Percentiles rank a stretch among this genome's conserved stretches.
These are phyloP conservation scores for Gallinago nigripennis DNA, from an alignment of 2,797 vertebrate species.

Conservation along the genomic window DNA sequence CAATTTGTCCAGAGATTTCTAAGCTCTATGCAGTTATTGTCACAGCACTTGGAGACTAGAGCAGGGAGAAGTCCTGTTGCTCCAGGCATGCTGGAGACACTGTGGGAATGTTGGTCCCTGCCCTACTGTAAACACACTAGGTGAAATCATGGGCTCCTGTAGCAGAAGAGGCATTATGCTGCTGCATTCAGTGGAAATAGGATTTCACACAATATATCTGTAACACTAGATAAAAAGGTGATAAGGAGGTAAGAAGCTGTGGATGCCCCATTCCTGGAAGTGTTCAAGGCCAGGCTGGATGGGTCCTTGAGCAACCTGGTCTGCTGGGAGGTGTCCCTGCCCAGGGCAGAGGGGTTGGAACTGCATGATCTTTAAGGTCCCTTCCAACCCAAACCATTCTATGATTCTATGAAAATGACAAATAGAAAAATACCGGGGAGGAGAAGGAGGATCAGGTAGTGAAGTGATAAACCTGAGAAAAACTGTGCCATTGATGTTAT, in stretches of 20 bases:
- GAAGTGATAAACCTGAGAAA: not conserved
- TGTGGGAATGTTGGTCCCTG: not conserved
- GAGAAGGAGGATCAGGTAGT: not conserved
- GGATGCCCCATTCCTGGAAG: not conserved
- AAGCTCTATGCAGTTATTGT: not conserved
- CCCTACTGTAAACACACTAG: rapidly evolving
- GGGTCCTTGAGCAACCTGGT: not conserved
- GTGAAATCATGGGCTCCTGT: not conserved
- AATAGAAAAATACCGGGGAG: not conserved
- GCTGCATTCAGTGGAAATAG: not conserved
- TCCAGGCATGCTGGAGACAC: not conserved
- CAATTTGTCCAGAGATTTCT: not conserved
- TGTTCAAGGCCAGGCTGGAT: not conserved
- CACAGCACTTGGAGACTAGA: not conserved
- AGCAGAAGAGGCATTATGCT: rapidly evolving
- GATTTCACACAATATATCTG: not conserved
- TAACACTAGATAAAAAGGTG: not conserved
- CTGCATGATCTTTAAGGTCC: not conserved
- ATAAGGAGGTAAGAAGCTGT: not conserved
- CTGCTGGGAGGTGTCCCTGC: not conserved
- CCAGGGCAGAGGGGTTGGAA: not conserved
- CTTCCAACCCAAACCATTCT: not conserved
- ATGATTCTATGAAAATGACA: not conserved
- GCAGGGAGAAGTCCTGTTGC: not conserved
- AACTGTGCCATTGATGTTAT: not conserved